Evolutionary conservation across 1,140 invertebrate genomes (phyloP), one percentile per base, ranked within the genome.

Genomic region (Sipha flava): DNA sequence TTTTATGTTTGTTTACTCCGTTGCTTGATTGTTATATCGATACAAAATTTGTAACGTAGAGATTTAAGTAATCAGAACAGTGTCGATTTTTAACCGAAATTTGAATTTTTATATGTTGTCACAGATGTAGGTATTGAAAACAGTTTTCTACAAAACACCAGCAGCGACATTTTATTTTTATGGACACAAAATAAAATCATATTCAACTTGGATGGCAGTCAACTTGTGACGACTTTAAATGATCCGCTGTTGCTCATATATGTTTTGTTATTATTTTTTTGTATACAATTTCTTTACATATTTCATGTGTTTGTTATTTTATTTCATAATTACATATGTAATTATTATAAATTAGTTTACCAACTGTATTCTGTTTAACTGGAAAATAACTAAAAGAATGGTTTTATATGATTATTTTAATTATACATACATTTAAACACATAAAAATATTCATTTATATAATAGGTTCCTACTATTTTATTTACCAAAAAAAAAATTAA

Each of bases 61-160:
- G n/a, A 18, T 59, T 34, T 77, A 77, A 57, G 21, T 21, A 18
- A 54, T 26, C 37, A 40, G 21, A 57, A 77, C 43, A 52, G 57
- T 52, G 31, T 57, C 26, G 40, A 59, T 57, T 77, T 73, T 77
- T 77, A 77, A 77, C 73, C 52, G 16, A 40, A 57, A 29, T n/a
- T 18, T 75, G 34, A 52, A 77, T 59, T 77, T 70, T 77, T 77
- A 59, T 77, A 77, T 77, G 31, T 77, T 77, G 52, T 59, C 73
- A 77, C 73, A 77, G 73, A 77, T 77, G 73, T 77, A 77, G 73
- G 73, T 77, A 57, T 77, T 23, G 52, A 54, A 77, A 59, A 40
- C 21, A n/a, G 59, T 57, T 57, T 29, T 77, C 73, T 29, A 59
- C 73, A 77, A 59, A 57, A 77, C 70, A 34, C 16, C 52, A 43